Evolutionary conservation across 92 coral and sea anemone genomes (phyloP).

Genomic region (Phenganax subtilis): DNA sequence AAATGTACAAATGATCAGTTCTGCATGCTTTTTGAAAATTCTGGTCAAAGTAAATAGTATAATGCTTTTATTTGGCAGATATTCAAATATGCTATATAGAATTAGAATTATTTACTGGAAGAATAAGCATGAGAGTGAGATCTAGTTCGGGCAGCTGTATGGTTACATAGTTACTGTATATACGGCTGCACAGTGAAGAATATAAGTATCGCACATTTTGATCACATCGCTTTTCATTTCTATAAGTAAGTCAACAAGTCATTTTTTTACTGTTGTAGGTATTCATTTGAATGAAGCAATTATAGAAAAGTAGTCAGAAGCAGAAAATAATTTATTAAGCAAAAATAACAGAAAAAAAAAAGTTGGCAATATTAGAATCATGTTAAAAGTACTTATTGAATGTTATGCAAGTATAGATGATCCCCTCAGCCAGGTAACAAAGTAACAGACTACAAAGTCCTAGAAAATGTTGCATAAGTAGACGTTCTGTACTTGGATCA

Average conservation of each 20-base stretch:
- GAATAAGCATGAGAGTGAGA: too few species aligned
- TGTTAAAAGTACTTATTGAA: background rate
- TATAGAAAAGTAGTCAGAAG: slow-evolving; percentile 37
- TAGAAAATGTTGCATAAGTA: too few species aligned
- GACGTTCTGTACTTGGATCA: too few species aligned
- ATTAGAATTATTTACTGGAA: too few species aligned
- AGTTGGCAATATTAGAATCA: background rate
- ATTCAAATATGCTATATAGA: too few species aligned
- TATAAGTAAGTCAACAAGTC: background rate
- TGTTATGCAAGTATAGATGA: too few species aligned
- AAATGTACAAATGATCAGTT: slow-evolving; percentile 48
- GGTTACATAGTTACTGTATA: background rate
- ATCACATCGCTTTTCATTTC: background rate
- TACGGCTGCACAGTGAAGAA: background rate
- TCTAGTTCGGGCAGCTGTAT: background rate
- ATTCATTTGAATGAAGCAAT: slow-evolving; percentile 16
- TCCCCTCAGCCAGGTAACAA: too few species aligned
- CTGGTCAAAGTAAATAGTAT: slow-evolving; percentile 34
- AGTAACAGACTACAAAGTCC: too few species aligned
- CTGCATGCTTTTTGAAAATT: slow-evolving; percentile 33
- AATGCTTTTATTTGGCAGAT: too few species aligned
- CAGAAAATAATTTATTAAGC: slow-evolving; percentile 27
- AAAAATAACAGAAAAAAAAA: slow-evolving; percentile 9
- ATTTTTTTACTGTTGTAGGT: slow-evolving; percentile 18
- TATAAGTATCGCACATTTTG: background rate